These are phyloP conservation scores for Drosophila guanche DNA, from an alignment of 1,140 invertebrate species.

Conservation along the genomic window DNA sequence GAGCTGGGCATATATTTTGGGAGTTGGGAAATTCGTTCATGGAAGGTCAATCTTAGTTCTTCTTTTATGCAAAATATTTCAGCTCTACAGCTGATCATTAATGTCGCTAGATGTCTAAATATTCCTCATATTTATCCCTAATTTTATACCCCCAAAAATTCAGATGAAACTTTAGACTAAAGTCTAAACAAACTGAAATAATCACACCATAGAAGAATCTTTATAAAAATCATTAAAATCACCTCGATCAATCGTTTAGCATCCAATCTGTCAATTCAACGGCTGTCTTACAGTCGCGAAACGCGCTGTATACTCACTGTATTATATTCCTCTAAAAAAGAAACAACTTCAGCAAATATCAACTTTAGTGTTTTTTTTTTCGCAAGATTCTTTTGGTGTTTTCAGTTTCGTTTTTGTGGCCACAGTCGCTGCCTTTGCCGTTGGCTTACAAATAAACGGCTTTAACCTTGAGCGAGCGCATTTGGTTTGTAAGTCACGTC, in stretches of 20 bases:
- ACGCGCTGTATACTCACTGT: slow-evolving; percentile 17
- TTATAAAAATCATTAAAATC: not conserved
- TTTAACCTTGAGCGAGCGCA: slow-evolving; percentile 80
- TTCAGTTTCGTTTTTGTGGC: slow-evolving; percentile 69
- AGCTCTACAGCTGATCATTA: no score
- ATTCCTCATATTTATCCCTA: no score
- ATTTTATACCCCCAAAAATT: no score
- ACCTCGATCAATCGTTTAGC: not conserved
- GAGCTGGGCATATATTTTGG: no score
- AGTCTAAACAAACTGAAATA: no score
- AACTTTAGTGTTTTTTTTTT: slow-evolving; percentile 55
- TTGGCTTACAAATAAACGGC: slow-evolving; percentile 79
- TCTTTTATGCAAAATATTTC: no score
- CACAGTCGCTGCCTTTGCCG: slow-evolving; percentile 27
- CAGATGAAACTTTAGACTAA: no score
- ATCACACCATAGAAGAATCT: slow-evolving; percentile 5
- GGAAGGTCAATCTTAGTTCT: no score
- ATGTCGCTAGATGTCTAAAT: no score
- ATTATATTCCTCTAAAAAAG: slow-evolving; percentile 23
- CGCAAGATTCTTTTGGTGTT: slow-evolving; percentile 73
- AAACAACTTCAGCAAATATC: slow-evolving; percentile 48
- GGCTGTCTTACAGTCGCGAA: slow-evolving; percentile 26
- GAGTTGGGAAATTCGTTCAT: no score
- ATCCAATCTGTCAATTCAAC: slow-evolving; percentile 2
- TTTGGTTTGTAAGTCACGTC: slow-evolving; percentile 84